Evolutionary conservation across 2,888 invertebrate species (phyloP).

Genomic region (Epistrophe eligans): DNA sequence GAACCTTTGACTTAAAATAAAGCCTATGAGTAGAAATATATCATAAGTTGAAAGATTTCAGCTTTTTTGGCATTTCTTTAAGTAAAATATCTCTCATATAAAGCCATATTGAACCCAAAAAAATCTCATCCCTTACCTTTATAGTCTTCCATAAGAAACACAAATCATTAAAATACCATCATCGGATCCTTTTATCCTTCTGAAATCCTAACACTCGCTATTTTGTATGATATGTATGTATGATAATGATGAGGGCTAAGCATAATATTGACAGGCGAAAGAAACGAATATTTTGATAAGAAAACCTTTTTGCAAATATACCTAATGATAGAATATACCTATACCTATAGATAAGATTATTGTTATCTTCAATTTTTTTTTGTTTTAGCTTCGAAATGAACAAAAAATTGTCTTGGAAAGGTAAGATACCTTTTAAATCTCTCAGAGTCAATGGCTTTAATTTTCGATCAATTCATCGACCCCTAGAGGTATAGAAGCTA

Average conservation of each 20-base stretch:
- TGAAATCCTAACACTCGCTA: conserved; percentile 17
- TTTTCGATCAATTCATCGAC: neutral
- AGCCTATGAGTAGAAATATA: neutral
- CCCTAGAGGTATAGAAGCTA: too few relatives aligned
- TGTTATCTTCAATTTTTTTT: neutral
- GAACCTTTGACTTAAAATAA: neutral
- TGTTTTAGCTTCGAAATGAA: neutral
- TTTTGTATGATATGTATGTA: neutral
- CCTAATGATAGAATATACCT: neutral
- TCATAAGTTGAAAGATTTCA: neutral
- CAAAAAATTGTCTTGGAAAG: neutral
- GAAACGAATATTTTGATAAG: conserved; percentile 39
- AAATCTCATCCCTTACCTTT: neutral
- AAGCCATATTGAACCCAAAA: neutral
- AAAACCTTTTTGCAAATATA: conserved; percentile 16
- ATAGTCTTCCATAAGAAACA: neutral
- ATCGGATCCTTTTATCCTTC: conserved; percentile 36
- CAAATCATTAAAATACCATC: conserved; percentile 25
- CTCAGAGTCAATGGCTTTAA: conserved; percentile 24
- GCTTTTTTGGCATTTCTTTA: neutral
- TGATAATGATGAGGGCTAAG: conserved; percentile 60
- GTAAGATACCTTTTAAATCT: neutral
- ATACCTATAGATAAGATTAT: neutral
- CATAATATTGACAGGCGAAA: conserved; percentile 51
- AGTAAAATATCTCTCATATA: neutral